Conservation (phyloP, 1,140 invertebrate species). For the Drosophila sp. region DNA sequence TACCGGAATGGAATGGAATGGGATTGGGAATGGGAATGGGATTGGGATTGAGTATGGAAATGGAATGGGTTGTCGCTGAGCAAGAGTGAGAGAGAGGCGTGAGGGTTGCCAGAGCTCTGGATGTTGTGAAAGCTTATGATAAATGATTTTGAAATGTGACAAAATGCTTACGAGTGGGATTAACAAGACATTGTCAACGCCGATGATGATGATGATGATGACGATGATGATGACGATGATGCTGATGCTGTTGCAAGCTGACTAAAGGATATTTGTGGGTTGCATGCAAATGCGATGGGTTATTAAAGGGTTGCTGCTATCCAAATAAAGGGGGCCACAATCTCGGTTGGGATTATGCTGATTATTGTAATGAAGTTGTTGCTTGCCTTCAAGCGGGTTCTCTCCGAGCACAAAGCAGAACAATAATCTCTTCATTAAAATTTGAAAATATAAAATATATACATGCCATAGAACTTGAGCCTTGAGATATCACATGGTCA, state of each 20-base stretch:
- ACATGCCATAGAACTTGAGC: neutral
- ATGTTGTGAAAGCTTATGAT: constrained; percentile 80
- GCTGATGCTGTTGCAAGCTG: constrained; percentile 34
- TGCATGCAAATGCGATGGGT: constrained; percentile 15
- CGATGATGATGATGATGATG: constrained; percentile 27
- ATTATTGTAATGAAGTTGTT: constrained; percentile 72
- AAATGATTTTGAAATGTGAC: constrained; percentile 83
- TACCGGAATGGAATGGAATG: constrained; percentile 45
- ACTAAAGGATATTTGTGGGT: constrained; percentile 31
- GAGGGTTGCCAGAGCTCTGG: constrained; percentile 50
- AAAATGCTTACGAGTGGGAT: constrained; percentile 82
- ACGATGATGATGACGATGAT: constrained; percentile 24
- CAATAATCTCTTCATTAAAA: constrained; percentile 30
- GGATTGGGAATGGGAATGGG: constrained; percentile 35
- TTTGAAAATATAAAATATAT: neutral
- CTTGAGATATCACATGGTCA: constrained; percentile 26
- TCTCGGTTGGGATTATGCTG: constrained; percentile 59
- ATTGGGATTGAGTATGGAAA: constrained; percentile 9
- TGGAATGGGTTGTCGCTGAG: constrained; percentile 2
- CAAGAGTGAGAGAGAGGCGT: constrained; percentile 41
- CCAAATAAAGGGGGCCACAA: constrained; percentile 24
- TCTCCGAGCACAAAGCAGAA: neutral
- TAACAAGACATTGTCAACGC: constrained; percentile 55
- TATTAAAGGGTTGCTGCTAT: constrained; percentile 56
- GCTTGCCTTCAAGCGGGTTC: neutral